Percentiles rank a stretch among this genome's conserved stretches.
Conservation (phyloP, 2,797 vertebrate species). For the Acanthopagrus latus region DNA sequence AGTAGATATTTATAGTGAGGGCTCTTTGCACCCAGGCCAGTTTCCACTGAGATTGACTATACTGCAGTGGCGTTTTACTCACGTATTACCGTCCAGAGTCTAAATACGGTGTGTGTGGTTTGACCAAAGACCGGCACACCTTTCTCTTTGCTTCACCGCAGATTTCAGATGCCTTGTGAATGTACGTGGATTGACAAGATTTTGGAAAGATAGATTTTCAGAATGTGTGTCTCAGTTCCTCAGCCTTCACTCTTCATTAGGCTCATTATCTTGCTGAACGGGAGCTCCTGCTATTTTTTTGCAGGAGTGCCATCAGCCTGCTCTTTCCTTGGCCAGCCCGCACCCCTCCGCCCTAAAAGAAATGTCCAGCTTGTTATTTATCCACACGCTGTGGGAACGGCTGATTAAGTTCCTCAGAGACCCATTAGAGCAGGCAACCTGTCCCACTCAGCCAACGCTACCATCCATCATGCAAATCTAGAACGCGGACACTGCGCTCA, state of each 20-base stretch:
- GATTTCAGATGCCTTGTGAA: conserved; percentile 47
- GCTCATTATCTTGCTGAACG: conserved; percentile 58
- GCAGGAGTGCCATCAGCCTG: conserved; percentile 54
- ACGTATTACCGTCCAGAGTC: conserved; percentile 8
- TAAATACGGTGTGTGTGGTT: conserved; percentile 27
- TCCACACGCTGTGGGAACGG: conserved; percentile 69
- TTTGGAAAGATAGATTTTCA: conserved; percentile 41
- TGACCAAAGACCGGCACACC: conserved; percentile 38
- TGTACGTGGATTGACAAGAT: conserved; percentile 41
- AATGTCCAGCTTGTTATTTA: conserved; percentile 78
- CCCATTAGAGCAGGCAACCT: conserved; percentile 82
- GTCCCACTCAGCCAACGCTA: conserved; percentile 72
- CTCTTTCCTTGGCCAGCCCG: conserved; percentile 34
- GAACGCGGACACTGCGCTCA: conserved; percentile 60
- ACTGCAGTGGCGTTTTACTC: conserved; percentile 1
- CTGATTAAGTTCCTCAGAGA: conserved; percentile 84
- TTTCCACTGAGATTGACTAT: conserved; percentile 32
- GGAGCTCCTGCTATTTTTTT: conserved; percentile 43
- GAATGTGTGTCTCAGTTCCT: conserved; percentile 37
- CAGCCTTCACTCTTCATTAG: conserved; percentile 53
- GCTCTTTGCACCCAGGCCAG: conserved; percentile 13
- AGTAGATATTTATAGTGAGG: conserved; percentile 31
- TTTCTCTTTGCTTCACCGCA: conserved; percentile 37
- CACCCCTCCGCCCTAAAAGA: conserved; percentile 41
- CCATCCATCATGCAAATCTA: conserved; percentile 87